These are phyloP conservation scores for Ornithoptera priamus DNA, from an alignment of 2,888 invertebrate species.

Conservation along the genomic window DNA sequence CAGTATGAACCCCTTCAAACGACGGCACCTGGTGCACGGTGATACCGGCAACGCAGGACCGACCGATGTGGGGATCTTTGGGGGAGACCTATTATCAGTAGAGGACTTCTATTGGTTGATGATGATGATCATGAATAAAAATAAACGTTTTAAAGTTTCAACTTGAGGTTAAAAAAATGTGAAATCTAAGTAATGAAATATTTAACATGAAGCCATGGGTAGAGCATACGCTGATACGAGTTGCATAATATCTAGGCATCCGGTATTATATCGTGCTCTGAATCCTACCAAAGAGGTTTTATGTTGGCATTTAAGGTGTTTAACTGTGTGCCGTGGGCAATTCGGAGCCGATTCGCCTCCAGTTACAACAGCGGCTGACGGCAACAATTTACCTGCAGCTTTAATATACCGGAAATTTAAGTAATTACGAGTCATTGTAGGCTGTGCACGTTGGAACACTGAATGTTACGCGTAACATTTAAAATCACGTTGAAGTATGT, in stretches of 20 bases:
- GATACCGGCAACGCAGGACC: too few species aligned
- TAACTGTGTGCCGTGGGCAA: slow-evolving; percentile 30
- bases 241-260: slow-evolving; percentile 26
- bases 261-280: slow-evolving; percentile 24
- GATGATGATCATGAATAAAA: background rate
- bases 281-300: slow-evolving; percentile 23
- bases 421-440: slow-evolving; percentile 26
- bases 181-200: slow-evolving; percentile 10
- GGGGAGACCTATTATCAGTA: too few species aligned
- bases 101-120: too few species aligned
- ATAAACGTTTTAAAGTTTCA: background rate
- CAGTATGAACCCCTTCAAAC: too few species aligned
- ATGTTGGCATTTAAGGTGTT: slow-evolving; percentile 29
- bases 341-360: slow-evolving; percentile 24
- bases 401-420: slow-evolving; percentile 28
- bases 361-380: slow-evolving; percentile 22
- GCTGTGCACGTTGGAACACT: slow-evolving; percentile 16
- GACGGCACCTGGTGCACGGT: too few species aligned
- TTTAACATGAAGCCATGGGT: background rate
- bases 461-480: slow-evolving; percentile 21
- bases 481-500: background rate
- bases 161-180: background rate
- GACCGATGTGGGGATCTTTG: too few species aligned
- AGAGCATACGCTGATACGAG: slow-evolving; percentile 1
- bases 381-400: slow-evolving; percentile 20